Percentiles rank a stretch among this genome's conserved stretches.
These are phyloP conservation scores for Oreamnos americanus DNA, from an alignment of 2,113 vertebrate species.

Conservation along the genomic window DNA sequence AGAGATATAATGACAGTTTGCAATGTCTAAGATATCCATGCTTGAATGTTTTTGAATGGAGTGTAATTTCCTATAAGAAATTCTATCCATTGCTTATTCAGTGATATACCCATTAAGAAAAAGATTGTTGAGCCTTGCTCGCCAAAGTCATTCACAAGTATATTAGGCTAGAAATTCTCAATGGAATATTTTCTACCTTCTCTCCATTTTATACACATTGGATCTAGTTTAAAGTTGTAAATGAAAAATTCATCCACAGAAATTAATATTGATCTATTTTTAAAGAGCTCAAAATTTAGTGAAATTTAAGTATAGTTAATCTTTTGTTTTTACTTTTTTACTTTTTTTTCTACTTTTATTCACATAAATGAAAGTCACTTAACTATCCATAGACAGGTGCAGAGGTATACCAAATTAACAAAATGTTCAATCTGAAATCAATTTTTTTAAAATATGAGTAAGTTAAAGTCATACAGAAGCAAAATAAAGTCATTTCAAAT, in stretches of 20 bases:
- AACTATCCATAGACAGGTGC: background rate
- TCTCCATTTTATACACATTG: background rate
- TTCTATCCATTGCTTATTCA: constrained; percentile 54
- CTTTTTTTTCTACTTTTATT: background rate
- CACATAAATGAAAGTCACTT: background rate
- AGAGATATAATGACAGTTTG: constrained; percentile 67
- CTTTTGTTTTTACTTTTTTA: background rate
- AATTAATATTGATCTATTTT: constrained; percentile 3
- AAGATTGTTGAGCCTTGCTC: constrained; percentile 29
- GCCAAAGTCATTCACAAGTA: background rate
- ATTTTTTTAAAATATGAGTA: background rate
- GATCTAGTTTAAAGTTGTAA: background rate
- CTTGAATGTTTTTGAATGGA: constrained; percentile 65
- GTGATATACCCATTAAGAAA: constrained; percentile 60
- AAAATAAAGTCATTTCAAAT: background rate
- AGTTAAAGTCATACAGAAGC: background rate
- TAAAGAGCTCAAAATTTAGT: background rate
- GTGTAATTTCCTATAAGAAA: constrained; percentile 71
- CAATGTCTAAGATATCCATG: constrained; percentile 50
- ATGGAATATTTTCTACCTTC: background rate
- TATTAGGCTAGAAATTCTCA: constrained; percentile 27
- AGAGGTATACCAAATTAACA: background rate
- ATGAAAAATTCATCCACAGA: background rate
- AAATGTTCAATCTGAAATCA: background rate
- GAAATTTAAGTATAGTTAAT: constrained; percentile 6